Conservation (phyloP, 2,888 invertebrate genomes). For the Petrophora chlorosata region DNA sequence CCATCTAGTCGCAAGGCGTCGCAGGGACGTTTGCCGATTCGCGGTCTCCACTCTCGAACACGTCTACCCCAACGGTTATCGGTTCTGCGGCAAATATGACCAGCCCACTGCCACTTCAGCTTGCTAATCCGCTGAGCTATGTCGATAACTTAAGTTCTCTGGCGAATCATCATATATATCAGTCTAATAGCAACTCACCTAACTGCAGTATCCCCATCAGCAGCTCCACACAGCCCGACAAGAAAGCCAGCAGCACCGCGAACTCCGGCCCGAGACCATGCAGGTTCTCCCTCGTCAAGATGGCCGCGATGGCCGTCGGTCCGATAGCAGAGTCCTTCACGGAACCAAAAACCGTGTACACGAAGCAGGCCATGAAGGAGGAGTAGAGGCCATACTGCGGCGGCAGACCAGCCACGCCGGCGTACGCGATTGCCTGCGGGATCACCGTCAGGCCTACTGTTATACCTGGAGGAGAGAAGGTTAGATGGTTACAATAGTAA, state of each 20-base stretch:
- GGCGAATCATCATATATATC: background rate
- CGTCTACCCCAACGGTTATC: no score
- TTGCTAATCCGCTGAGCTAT: no score
- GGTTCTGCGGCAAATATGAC: no score
- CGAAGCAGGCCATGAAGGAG: slow-evolving; percentile 96
- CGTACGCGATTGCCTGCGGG: slow-evolving; percentile 94
- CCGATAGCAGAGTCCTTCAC: slow-evolving; percentile 88
- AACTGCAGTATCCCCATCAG: slow-evolving; percentile 89
- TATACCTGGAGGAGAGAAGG: slow-evolving; percentile 56
- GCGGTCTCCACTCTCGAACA: no score
- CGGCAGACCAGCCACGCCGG: slow-evolving; percentile 89
- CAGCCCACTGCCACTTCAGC: no score
- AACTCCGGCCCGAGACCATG: slow-evolving; percentile 88
- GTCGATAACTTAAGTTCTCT: no score
- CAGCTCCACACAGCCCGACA: slow-evolving; percentile 88
- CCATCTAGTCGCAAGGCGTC: no score
- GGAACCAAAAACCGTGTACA: slow-evolving; percentile 95
- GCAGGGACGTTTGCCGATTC: no score
- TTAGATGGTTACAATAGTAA: background rate
- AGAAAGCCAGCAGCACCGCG: slow-evolving; percentile 88
- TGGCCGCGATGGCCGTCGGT: slow-evolving; percentile 93
- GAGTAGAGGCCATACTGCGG: slow-evolving; percentile 95
- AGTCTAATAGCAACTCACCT: slow-evolving; percentile 74
- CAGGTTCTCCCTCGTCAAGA: slow-evolving; percentile 89
- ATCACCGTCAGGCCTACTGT: slow-evolving; percentile 91